Evolutionary conservation across 2,888 invertebrate genomes (phyloP), one percentile per base, ranked within the genome.

Genomic region (Gandaritis pyraliata): DNA sequence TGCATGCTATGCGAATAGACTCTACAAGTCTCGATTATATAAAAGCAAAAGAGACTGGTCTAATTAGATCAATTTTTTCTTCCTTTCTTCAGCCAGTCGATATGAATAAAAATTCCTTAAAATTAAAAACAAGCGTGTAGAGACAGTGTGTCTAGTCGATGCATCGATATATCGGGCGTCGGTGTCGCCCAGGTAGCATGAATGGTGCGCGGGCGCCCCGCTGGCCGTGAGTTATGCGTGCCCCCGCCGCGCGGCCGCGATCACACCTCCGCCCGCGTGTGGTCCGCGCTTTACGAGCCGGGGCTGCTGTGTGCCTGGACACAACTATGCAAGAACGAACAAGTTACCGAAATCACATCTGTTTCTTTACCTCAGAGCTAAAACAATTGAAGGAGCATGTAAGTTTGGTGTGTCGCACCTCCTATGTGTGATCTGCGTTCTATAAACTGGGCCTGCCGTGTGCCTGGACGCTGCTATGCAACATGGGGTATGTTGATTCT

Each of bases 211-310:
- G 73, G 89, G 89, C 90, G 88, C 88, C 92, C 92, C 90, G 90
- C 88, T 88, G 90, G 76, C 79, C 83, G 85, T 91, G 90, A 91
- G 90, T 90, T 91, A 91, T 92, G 90, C 80, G 83, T 56, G 86
- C 88, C 90, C 91, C 90, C 86, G 88, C 84, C 83, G 88, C 73
- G 78, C 77, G 74, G 82, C 77, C 85, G 82, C 86, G 87, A 88
- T 89, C 91, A 91, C 91, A 90, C 91, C 91, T 90, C 88, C 88
- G 85, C 83, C 90, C 91, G 92, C 92, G 92, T 92, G 92, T 92
- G 92, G 92, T 92, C 92, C 82, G 82, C 84, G 86, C 77, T 90
- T 90, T 90, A 90, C 87, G 90, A 86, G 82, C 80, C n/a, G n/a
- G 78, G 72, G 86, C 86, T 87, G 86, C 87, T 83, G 84, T 77